Evolutionary conservation across 2,888 invertebrate genomes (phyloP), one percentile per base, ranked within the genome.

Genomic region (Ormyrus labotus): DNA sequence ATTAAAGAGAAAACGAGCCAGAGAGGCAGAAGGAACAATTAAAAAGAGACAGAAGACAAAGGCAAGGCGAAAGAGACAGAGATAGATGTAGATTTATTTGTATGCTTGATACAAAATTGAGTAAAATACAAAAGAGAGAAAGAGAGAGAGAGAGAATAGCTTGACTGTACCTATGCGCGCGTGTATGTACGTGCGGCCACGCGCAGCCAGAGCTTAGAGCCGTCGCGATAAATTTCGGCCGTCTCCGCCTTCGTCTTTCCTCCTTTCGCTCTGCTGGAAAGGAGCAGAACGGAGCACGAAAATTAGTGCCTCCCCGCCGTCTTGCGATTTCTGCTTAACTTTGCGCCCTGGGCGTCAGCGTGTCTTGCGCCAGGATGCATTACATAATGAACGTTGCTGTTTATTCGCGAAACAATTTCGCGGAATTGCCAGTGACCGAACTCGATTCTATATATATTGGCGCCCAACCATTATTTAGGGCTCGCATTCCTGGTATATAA

Each of bases 211-310:
- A 72, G 72, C 72, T 72, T 63, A 72, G 63, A 45, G 13, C 60
- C 67, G 71, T 67, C 71, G 53, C 78, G 78, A 78, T 78, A 78
- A 78, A 72, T 78, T 71, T 45, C 67, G 19, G 13, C 48, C 51
- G 48, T 45, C 5, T 72, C 53, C 60, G 47, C n/a, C 13, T 51
- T 11, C 61, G 60, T 60, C 61, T 71, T 61, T 48, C 55, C n/a
- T 45, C 11, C 10, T 9, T 5, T 47, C 9, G 5, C 47, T 0
- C n/a, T 45, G 63, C 4, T 6, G 13, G 47, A 6, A 50, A 7
- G 50, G 19, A 58, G 58, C 19, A 48, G 68, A 45, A 0, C 8
- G 13, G 48, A 8, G 34, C 34, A 34, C 34, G 34, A 63, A 65
- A 71, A 72, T 78, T 71, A 78, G 78, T 61, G 78, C 34, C 71